Conservation (phyloP, 2,888 invertebrate genomes). For the Drosophila subquinaria region DNA sequence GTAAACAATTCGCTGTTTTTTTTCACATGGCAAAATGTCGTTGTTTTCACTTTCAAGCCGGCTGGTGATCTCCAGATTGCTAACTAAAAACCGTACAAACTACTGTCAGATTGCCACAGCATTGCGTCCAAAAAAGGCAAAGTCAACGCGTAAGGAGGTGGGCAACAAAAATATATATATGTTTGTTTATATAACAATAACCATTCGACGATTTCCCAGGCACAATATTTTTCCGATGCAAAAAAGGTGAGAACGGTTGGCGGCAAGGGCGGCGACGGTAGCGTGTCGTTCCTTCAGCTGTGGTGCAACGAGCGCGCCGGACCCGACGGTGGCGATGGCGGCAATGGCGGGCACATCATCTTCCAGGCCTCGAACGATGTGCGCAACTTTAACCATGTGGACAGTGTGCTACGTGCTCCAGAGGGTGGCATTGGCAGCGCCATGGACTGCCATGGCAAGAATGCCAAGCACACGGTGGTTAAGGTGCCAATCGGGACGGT, state of each 20-base stretch:
- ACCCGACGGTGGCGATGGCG: conserved; percentile 93
- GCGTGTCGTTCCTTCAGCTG: conserved; percentile 93
- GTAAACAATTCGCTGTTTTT: conserved; percentile 10
- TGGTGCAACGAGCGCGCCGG: conserved; percentile 96
- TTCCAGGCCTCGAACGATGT: conserved; percentile 90
- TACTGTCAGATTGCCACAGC: conserved; percentile 75
- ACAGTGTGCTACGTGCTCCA: conserved; percentile 87
- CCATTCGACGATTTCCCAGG: conserved; percentile 72
- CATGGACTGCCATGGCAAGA: conserved; percentile 93
- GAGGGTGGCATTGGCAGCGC: conserved; percentile 91
- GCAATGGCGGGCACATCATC: conserved; percentile 97
- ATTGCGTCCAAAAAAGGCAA: conserved; percentile 86
- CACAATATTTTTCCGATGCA: conserved; percentile 90
- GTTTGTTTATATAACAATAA: conserved; percentile 46
- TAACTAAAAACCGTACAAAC: conserved; percentile 21
- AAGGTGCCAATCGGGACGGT: conserved; percentile 94
- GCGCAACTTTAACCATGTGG: conserved; percentile 90
- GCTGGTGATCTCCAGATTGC: conserved; percentile 15
- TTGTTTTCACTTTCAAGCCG: conserved; percentile 36
- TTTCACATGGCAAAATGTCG: conserved; percentile 31
- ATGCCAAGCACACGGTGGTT: conserved; percentile 89
- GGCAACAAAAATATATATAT: neutral
- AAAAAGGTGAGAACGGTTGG: conserved; percentile 89
- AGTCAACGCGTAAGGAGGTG: conserved; percentile 85
- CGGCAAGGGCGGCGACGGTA: conserved; percentile 97